Evolutionary conservation across 2,888 invertebrate genomes (phyloP), one percentile per base, ranked within the genome.

Genomic region (Cacoxenus indagator): DNA sequence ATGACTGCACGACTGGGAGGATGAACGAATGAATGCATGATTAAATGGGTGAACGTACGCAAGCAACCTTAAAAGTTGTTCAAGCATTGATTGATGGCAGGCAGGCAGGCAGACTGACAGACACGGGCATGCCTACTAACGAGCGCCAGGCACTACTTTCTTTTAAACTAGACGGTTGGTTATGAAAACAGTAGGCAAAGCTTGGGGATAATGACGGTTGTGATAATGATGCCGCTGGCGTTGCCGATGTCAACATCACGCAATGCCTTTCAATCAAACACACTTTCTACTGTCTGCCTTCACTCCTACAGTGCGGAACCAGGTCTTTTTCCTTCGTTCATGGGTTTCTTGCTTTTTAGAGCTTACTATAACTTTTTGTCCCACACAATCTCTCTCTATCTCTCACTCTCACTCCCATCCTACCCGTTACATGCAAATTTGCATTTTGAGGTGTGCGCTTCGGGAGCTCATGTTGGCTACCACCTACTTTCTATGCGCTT

Each of bases 221-320:
- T 22, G 59, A 59, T 14, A 17, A 17, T 31, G 54, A 22, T 14
- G 54, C 19, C 22, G 26, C 22, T 9, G 6, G 2, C 48, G 17
- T n/a, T 4, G 6, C 8, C 31, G 31, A 26, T 17, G 19, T 17
- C 59, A 31, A n/a, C 59, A 31, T 59, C 31, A 31, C 59, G 75
- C 70, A 75, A 70, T 69, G 79, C 78, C 74, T 74, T 79, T 83
- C 80, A 83, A 80, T 80, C 83, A 81, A 83, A 76, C 72, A 67
- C 67, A 72, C 57, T 37, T 72, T 67, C 64, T 65, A 29, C 37
- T 57, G n/a, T 51, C 17, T 29, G 4, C 6, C 9, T 24, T 31
- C 14, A 2, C 27, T 17, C 11, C 46, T n/a, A n/a, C n/a, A n/a
- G n/a, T n/a, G n/a, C n/a, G n/a, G n/a, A n/a, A n/a, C n/a, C n/a